These are phyloP conservation scores for Austrofundulus limnaeus DNA, from an alignment of 2,113 vertebrate genomes.

Conservation along the genomic window DNA sequence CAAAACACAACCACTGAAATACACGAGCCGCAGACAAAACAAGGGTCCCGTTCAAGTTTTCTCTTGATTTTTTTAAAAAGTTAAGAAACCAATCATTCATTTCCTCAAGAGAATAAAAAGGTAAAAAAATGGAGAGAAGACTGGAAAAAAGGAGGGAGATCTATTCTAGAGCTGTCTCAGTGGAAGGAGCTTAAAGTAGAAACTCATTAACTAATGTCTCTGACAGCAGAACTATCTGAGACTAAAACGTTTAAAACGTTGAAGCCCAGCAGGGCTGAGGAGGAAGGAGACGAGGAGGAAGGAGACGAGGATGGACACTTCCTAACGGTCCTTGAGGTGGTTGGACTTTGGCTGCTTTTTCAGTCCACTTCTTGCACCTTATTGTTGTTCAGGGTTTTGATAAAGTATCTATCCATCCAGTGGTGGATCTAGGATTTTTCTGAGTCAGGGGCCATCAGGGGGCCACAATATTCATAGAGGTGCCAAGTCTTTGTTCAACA, in stretches of 20 bases:
- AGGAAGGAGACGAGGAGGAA: neutral
- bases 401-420: too few relatives aligned
- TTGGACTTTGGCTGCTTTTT: too few relatives aligned
- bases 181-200: constrained; percentile 45
- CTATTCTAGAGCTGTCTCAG: constrained; percentile 46
- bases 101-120: neutral
- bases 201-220: constrained; percentile 59
- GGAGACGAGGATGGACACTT: neutral
- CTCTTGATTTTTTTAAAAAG: constrained; percentile 16
- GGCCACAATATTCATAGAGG: too few relatives aligned
- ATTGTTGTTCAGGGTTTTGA: too few relatives aligned
- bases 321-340: too few relatives aligned
- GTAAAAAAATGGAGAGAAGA: too few relatives aligned
- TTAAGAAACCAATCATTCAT: neutral
- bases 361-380: too few relatives aligned
- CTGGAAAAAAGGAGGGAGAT: constrained; percentile 7
- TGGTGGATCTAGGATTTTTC: too few relatives aligned
- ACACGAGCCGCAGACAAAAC: neutral
- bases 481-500: too few relatives aligned
- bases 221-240: constrained; percentile 29
- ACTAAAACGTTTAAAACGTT: constrained; percentile 56
- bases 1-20: too few relatives aligned
- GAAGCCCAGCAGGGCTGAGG: constrained; percentile 38
- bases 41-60: neutral
- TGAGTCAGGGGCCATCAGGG: too few relatives aligned